Evolutionary conservation across 2,113 vertebrate genomes (phyloP), one percentile per base, ranked within the genome.

Genomic region (Gavialis gangeticus): DNA sequence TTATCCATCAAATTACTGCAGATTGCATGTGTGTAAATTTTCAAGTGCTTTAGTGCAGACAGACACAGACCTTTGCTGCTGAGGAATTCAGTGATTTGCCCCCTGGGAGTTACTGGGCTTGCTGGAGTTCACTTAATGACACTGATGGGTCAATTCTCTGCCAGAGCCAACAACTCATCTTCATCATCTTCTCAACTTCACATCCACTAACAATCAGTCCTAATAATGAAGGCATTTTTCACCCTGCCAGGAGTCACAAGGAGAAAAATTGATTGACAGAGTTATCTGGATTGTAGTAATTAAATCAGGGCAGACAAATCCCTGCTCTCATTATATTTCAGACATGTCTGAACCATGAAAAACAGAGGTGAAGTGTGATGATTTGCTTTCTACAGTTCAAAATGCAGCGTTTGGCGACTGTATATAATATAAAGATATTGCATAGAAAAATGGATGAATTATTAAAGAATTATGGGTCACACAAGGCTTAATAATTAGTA

Each of bases 221-320:
- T 95, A 81, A 93, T 97, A 98, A 97, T 97, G 96, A 96, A 97
- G 96, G 97, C 94, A 98, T 97, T 97, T 98, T 98, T 97, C 96
- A 97, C 97, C 94, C 97, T 97, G 96, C 90, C 91, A 96, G 90
- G 93, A 97, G 96, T 97, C 96, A 96, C 94, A 93, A 97, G 97
- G 96, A 97, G 96, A 97, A 96, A 96, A 97, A 97, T 96, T 98
- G 97, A 98, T 97, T 97, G 97, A 97, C 97, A 97, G 97, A 97
- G 96, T 97, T 98, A 98, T 97, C 94, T 97, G 95, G 95, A 97
- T 97, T 97, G 95, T 95, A 97, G 96, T 97, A 97, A 97, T 97
- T 97, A 97, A 97, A 97, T 97, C 94, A 97, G 96, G 95, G 97
- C 91, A 96, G 96, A 97, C 95, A 97, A 97, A 97, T 97, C 96